Evolutionary conservation across 2,797 vertebrate species (phyloP), one percentile per base, ranked within the genome.

Genomic region (Microcaecilia unicolor): DNA sequence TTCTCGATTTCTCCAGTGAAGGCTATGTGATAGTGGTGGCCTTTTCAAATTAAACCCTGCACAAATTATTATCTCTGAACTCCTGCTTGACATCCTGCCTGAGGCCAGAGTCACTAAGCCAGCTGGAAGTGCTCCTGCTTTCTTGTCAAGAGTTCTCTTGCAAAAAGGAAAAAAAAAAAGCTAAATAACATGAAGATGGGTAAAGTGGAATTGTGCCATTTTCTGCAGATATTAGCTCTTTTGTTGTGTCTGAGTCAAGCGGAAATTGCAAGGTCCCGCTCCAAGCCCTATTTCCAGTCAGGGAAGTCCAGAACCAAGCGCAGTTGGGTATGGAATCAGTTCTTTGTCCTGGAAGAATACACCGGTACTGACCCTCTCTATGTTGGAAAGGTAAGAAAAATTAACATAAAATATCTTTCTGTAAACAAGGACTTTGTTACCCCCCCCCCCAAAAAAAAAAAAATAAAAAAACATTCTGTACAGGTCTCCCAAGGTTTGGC

Each of bases 311-410:
- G 93, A 67, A 86, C 89, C 48, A 97, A 86, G 55, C 91, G 94
- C 69, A 97, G 93, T 85, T 98, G 94, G 94, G 94, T 98, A 56
- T 98, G 94, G 94, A 98, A 98, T 76, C 94, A 98, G 42, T 98
- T 98, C 85, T 98, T 98, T 64, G 93, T 97, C 29, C 79, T 98
- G 76, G 94, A 98, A 72, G 94, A 98, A 71, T 96, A 89, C 75
- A 97, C 91, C 32, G 94, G 93, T 49, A 92, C 85, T 9, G 93
- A 98, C 35, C 93, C 94, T 4, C 87, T 96, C 41, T 97, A 98
- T 52, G 93, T 98, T 34, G 94, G 94, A 61, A 98, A 98, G 92
- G 93, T 98, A 88, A 81, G 88, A 44, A 17, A 37, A 46, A 41
- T 41, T 37, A 36, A n/a, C n/a, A n/a, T n/a, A n/a, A n/a, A n/a